Base-by-base conservation (phyloP, 1,140 invertebrate genomes). In the Fopius arisanus region DNA sequence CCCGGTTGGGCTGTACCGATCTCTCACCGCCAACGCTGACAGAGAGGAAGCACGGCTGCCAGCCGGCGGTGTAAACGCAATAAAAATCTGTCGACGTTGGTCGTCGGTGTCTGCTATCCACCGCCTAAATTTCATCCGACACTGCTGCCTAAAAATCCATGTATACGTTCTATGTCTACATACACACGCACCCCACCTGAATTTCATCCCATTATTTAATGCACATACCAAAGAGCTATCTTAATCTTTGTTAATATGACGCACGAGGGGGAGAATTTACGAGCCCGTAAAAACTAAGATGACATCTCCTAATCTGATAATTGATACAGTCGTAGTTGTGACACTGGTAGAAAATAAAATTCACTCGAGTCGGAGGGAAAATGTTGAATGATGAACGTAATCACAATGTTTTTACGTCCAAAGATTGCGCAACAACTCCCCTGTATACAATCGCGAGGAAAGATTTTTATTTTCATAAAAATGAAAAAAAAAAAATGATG, bases 21-120 rank as follows among this genome's bases (percentile, higher is more conserved):
- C 14, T 12, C 29, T 66, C 63, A 29, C 33, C 2, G 63, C 33
- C 2, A 19, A 29, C 28, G 41, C 3, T 51, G 67, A 69, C 67
- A 69, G 67, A 43, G 40, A 69, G 43, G 14, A 28, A 69, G 40
- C 26, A 51, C 26, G 67, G 40, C 67, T 69, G 67, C 41, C 67
- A 69, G 40, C 48, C 41, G 43, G 67, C 43, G 67, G 67, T 69
- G 67, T 54, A 69, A 69, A 69, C 67, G 67, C 67, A 69, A 69
- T 69, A 69, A 69, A 69, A 69, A 69, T 51, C 67, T 69, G 67
- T 69, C 67, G 29, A 48, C 48, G 43, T 16, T 33, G 43, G 67
- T 69, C 26, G 67, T 23, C 48, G 21, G 29, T 26, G 54, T 59
- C 54, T 59, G 54, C 21, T 59, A 59, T 23, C 54, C 23, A 59